phyloP scores from a whole-genome alignment of 2,888 invertebrate genomes.

The Acrobasis consociella region DNA sequence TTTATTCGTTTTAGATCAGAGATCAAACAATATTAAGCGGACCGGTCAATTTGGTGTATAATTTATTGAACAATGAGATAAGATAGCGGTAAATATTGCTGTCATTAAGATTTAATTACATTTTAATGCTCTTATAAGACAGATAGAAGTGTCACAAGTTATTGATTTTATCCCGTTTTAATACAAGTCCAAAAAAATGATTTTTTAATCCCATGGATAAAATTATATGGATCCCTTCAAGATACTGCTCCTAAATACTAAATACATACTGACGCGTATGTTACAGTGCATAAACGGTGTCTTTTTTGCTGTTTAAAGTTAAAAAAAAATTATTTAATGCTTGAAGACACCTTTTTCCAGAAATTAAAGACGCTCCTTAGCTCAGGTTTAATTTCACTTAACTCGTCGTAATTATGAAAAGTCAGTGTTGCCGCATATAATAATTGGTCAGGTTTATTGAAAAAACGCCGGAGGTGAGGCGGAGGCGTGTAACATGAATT shows the following conservation, averaged over 20 bases:
- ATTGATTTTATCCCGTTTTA: no score
- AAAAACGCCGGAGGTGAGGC: conserved; percentile 30
- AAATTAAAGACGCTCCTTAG: not conserved
- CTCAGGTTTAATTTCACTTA: conserved; percentile 10
- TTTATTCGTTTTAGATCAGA: not conserved
- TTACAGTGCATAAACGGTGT: no score
- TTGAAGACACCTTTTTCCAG: not conserved
- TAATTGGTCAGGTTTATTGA: conserved; percentile 30
- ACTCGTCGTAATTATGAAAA: conserved; percentile 19
- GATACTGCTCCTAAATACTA: no score
- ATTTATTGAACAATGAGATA: not conserved
- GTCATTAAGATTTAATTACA: not conserved
- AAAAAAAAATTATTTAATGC: no score
- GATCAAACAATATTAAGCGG: not conserved
- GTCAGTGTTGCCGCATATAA: conserved; percentile 27
- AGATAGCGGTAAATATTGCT: not conserved
- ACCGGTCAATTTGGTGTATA: not conserved
- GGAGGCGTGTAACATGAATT: conserved; percentile 25
- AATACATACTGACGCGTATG: no score
- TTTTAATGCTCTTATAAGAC: not conserved
- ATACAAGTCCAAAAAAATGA: no score
- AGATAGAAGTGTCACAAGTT: no score
- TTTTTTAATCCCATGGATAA: no score
- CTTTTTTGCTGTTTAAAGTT: no score
- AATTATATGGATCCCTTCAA: no score